phyloP scores from a whole-genome alignment of 2,888 invertebrate species.

The Acanthosepion esculentum region DNA sequence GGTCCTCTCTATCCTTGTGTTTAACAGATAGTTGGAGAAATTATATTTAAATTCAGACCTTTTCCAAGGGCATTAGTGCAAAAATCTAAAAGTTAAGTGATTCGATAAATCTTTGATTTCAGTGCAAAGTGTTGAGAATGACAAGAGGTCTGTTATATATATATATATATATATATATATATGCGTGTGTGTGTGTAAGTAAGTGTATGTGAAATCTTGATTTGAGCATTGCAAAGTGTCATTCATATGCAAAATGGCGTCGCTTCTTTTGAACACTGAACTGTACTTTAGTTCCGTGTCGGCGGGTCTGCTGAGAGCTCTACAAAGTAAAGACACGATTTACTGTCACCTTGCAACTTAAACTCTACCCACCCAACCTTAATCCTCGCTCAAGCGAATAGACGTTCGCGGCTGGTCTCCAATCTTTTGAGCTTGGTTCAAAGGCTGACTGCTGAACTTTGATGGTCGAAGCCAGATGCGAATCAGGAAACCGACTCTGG shows the following conservation, averaged over 20 bases:
- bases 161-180: not conserved
- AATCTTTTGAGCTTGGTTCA: not conserved
- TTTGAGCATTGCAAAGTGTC: not conserved
- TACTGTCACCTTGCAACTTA: conserved; percentile 14
- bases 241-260: conserved; percentile 33
- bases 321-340: not conserved
- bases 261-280: conserved; percentile 4
- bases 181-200: not conserved
- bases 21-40: too few relatives aligned
- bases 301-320: not conserved
- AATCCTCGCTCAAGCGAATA: not conserved
- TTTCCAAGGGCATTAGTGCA: too few relatives aligned
- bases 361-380: conserved; percentile 15
- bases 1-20: too few relatives aligned
- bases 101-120: too few relatives aligned
- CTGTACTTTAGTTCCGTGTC: not conserved
- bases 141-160: not conserved
- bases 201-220: not conserved
- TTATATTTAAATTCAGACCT: too few relatives aligned
- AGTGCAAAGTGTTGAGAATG: too few relatives aligned
- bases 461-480: not conserved
- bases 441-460: conserved; percentile 17
- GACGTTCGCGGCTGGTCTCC: not conserved
- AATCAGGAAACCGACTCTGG: not conserved
- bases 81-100: too few relatives aligned